These are phyloP conservation scores for Perdita meconis DNA, from an alignment of 2,888 invertebrate species.

Conservation along the genomic window DNA sequence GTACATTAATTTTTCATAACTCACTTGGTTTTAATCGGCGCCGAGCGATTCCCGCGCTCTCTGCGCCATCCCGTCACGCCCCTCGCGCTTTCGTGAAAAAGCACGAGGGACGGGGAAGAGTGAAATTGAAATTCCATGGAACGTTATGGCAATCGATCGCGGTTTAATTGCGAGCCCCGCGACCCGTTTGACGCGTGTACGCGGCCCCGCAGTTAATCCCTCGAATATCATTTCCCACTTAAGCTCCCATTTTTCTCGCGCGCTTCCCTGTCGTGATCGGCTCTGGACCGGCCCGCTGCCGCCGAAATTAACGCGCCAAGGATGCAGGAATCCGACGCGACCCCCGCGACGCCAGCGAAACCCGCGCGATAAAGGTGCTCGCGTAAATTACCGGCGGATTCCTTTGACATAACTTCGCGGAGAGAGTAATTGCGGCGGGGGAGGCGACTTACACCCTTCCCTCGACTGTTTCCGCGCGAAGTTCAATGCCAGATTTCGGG, in stretches of 20 bases:
- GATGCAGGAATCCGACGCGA: conserved; percentile 14
- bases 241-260: conserved; percentile 10
- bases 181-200: neutral
- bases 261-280: neutral
- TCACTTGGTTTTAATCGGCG: conserved; percentile 66
- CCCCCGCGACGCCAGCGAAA: conserved; percentile 7
- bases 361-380: conserved; percentile 9
- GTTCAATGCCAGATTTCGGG: conserved; percentile 28
- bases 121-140: conserved; percentile 57
- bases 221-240: conserved; percentile 24
- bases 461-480: neutral
- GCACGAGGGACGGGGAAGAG: conserved; percentile 18
- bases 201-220: neutral
- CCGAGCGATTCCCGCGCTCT: conserved; percentile 52
- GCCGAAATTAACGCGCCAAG: conserved; percentile 5
- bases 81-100: too few species aligned
- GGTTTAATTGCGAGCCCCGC: conserved; percentile 44
- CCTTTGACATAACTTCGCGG: conserved; percentile 26
- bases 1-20: conserved; percentile 73
- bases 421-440: neutral
- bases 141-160: conserved; percentile 39
- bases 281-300: neutral
- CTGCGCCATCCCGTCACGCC: too few species aligned
- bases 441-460: neutral
- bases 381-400: conserved; percentile 34